Evolutionary conservation across 2,888 invertebrate species (phyloP), one percentile per base, ranked within the genome.

Genomic region (Tenthredo notha): DNA sequence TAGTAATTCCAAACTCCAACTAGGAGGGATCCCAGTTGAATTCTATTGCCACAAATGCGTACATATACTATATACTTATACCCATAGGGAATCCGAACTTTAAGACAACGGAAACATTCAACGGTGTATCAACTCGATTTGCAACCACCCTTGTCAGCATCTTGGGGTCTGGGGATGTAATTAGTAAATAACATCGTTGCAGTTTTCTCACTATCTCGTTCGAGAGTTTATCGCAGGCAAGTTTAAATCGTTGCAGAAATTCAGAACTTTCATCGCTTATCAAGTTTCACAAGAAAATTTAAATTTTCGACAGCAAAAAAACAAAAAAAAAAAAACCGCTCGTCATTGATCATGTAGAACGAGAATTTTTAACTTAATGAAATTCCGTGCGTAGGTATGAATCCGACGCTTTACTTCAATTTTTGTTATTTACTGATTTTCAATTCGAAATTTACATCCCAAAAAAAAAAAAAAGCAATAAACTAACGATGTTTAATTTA

Each of bases 121-220:
- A 77, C 54, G 54, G 29, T 77, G 54, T 77, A 77, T 77, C 77
- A 77, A 77, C 77, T 18, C 29, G 33, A 54, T 54, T 77, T 54
- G 29, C 50, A 77, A 10, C 74, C 25, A 54, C 50, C 21, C 21
- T 47, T 29, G 47, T 54, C 77, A 77, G 40, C 77, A n/a, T 54
- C 2, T 21, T 54, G 9, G 18, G 33, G n/a, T 12, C 3, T 47
- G 18, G 18, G 33, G n/a, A 7, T 77, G 54, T 77, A 54, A 77
- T 77, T 77, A 77, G 72, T 74, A 43, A 74, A 74, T 40, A 74
- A 25, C 72, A 74, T 40, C 43, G 72, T 74, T 3, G 40, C 40
- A 74, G 72, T 74, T 74, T 74, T 43, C 40, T 40, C 43, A n/a
- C 37, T 12, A 37, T 2, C 40, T 72, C 40, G n/a, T 18, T n/a